Base-by-base conservation (phyloP, 1,140 invertebrate species). In the Pectinophora gossypiella region DNA sequence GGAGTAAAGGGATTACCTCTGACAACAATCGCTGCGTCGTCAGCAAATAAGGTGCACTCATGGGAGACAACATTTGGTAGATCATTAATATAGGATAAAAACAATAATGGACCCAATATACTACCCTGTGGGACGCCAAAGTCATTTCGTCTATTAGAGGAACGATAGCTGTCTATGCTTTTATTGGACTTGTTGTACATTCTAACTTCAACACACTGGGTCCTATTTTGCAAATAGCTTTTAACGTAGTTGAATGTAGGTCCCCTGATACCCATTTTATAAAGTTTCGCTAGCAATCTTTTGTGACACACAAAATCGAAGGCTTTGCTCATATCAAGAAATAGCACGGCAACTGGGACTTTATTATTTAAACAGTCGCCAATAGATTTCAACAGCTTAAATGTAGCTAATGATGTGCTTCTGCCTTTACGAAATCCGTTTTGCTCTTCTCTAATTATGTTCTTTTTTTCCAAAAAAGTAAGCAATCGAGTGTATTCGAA, bases 261-360 rank as follows among this genome's bases (percentile, higher is more conserved):
- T 2, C 51, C 51, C 16, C 51, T 45, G 5, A 52, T 19, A 10
- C 51, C 51, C 19, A 46, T 46, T 15, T 10, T 36, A 3, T 46
- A 19, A 12, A 19, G 20, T 15, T 52, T 52, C 20, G 9, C 3
- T 20, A 52, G 16, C n/a, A 52, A 19, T 12, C 9, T 27, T 4
- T 46, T 15, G 21, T 51, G 49, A 21, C n/a, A 43, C 4, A 51
- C 49, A 44, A 44, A 43, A 23, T 51, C 49, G 27, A 52, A 52
- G 0, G 51, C 51, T 13, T 36, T 35, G 12, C 23, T 36, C 44
- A 52, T 45, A 18, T 52, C 51, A 19, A 52, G 36, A 9, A 45
- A 40, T 13, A 52, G 10, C 4, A 20, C 42, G 2, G 23, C 12
- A 13, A 35, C 22, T 2, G 51, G 43, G 18, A 19, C 16, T 10